Evolutionary conservation across 1,140 invertebrate genomes (phyloP), one percentile per base, ranked within the genome.

Genomic region (Drosophila kohkoa): DNA sequence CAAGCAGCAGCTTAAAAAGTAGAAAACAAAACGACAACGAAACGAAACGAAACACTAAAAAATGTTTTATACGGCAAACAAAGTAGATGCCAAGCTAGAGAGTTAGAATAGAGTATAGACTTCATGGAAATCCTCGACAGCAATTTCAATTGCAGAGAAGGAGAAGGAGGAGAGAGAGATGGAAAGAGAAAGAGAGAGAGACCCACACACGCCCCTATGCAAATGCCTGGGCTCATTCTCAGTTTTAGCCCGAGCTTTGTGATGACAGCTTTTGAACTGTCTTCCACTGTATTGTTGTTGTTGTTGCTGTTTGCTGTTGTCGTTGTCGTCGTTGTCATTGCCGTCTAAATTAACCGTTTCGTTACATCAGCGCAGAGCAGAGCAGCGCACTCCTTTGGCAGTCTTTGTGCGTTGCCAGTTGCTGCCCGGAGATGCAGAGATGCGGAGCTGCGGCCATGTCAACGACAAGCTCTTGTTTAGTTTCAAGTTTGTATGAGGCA

Each of bases 341-440:
- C 81, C 73, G 69, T 88, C 85, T 89, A 87, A 87, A 87, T 87
- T 87, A 87, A 87, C 83, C 86, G 83, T 87, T 87, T 87, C 85
- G 83, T 88, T 83, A 83, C 83, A 77, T 88, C 82, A 88, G 82
- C 75, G 20, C 20, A 25, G 20, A 25, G 20, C 20, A 25, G 20
- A 25, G 20, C 82, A 88, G 82, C 75, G 57, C 81, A 46, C 58
- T 49, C 45, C 54, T 52, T 77, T 79, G 75, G 30, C 60, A 66
- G 65, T 66, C 69, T 83, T 88, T 87, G 83, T 83, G 85, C 80
- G 85, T 78, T 87, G 63, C 79, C 80, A 80, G 82, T 64, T 80
- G 66, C 63, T 41, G 64, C 54, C 11, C n/a, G 32, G 58, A 75
- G 58, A 67, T 65, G 63, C n/a, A 25, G 58, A 75, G 58, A 67